Evolutionary conservation across 2,113 vertebrate species (phyloP), one percentile per base, ranked within the genome.

Genomic region (Xiphophorus maculatus): DNA sequence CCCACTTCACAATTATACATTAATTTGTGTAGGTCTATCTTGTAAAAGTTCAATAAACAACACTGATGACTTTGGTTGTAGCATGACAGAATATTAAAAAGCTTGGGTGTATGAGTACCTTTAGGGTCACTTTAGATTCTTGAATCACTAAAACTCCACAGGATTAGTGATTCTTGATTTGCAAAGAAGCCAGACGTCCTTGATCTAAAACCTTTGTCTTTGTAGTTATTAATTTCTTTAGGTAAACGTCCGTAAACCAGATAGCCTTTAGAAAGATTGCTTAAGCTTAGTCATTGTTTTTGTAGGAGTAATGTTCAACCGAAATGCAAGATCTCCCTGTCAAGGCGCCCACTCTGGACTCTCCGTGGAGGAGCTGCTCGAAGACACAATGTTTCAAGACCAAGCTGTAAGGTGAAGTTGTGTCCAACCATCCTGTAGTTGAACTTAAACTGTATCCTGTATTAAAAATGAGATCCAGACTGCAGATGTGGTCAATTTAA

Each of bases 361-460:
- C 61, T 87, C 86, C 64, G 63, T 84, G 71, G 92, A 93, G 69
- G 87, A 90, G 32, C 81, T 65, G 2, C 73, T 88, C n/a, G 87
- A 88, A 28, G 90, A 90, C 67, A 72, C 22, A 25, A 66, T 78
- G 14, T 22, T 75, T 32, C 84, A 89, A 42, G 77, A 84, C 63
- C 84, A 77, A 73, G 37, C 64, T 33, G 64, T 71, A 0, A 85
- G 92, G 94, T 94, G 76, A 74, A 40, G 76, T 10, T 68, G 6
- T 32, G 0, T 37, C n/a, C 28, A 60, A 8, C 9, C 10, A 32
- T 29, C 65, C 33, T 51, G 6, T 1, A 51, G 25, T 5, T 51
- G 48, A 25, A 25, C 48, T 51, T 51, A 3, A 42, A 42, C 40
- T 15, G 19, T 54, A 17, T 25, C 17, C 1, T 54, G 19, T 25